A percentile compares a stretch with the other conserved stretches of the same genome.
Evolutionary conservation across 1,140 invertebrate species (phyloP).

Genomic region (Procambarus clarkii): DNA sequence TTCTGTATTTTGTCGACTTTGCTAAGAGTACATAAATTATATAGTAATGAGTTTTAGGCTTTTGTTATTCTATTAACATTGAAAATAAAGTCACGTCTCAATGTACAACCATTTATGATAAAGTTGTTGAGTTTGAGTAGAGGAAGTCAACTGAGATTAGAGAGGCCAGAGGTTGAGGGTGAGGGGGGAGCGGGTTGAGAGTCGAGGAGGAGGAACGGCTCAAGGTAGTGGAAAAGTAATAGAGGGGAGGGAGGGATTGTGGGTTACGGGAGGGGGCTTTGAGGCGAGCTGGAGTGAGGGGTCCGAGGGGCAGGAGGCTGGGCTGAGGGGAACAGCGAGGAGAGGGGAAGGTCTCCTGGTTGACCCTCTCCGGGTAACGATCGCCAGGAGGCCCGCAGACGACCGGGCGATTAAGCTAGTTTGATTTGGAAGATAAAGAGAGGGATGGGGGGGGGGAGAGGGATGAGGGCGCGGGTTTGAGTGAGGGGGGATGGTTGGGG

Average conservation of each 20-base stretch:
- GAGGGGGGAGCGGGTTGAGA: background rate
- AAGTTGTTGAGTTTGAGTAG: too few relatives aligned
- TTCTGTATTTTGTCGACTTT: too few relatives aligned
- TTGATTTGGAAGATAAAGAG: conserved; percentile 45
- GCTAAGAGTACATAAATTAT: too few relatives aligned
- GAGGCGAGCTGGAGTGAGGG: background rate
- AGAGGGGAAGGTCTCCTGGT: background rate
- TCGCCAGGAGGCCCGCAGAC: conserved; percentile 12
- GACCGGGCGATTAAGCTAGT: conserved; percentile 49
- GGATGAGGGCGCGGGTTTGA: background rate
- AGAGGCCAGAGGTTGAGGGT: background rate
- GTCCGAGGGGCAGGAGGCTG: background rate
- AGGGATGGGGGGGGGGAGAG: background rate
- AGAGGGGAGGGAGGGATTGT: too few relatives aligned
- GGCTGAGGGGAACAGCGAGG: background rate
- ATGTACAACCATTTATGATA: too few relatives aligned
- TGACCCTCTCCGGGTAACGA: conserved; percentile 12
- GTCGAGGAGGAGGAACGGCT: too few relatives aligned
- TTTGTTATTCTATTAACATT: too few relatives aligned
- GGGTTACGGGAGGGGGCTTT: too few relatives aligned
- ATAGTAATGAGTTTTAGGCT: too few relatives aligned
- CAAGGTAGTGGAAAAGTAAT: too few relatives aligned
- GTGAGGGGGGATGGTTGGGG: background rate
- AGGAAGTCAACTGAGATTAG: too few relatives aligned
- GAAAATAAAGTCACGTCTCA: too few relatives aligned